These are phyloP conservation scores for Leptarthrus brevirostris DNA, from an alignment of 2,888 invertebrate species.

Conservation along the genomic window DNA sequence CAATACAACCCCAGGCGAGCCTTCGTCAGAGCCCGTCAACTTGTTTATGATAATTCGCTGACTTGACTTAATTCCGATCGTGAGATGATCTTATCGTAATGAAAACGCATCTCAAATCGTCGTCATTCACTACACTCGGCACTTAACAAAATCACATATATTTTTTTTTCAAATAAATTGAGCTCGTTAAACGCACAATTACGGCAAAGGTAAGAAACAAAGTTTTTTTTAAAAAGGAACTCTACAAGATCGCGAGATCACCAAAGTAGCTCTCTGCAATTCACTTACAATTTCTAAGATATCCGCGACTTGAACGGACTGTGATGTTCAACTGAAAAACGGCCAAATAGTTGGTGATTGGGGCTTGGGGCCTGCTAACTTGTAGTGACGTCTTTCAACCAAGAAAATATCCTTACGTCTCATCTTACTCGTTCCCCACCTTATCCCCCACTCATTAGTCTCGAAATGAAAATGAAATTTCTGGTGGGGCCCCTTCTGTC, in stretches of 20 bases:
- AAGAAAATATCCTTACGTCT: conserved; percentile 51
- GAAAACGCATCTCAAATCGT: not conserved
- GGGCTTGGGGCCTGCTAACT: conserved; percentile 46
- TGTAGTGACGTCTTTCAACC: conserved; percentile 37
- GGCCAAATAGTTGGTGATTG: conserved; percentile 52
- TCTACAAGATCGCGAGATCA: conserved; percentile 4
- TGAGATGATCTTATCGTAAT: not conserved
- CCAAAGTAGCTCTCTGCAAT: conserved; percentile 11
- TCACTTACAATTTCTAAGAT: conserved; percentile 57
- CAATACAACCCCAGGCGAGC: no score
- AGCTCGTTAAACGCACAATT: not conserved
- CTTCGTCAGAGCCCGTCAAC: no score
- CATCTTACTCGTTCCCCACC: conserved; percentile 52
- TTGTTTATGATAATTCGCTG: not conserved
- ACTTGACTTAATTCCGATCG: not conserved
- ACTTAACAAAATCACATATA: conserved; percentile 23
- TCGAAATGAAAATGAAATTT: conserved; percentile 35
- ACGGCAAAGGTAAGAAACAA: conserved; percentile 1
- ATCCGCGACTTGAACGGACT: conserved; percentile 69
- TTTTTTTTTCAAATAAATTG: not conserved
- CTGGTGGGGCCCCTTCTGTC: conserved; percentile 18
- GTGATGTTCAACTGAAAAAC: conserved; percentile 69
- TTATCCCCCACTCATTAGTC: conserved; percentile 16
- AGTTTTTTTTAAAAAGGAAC: not conserved
- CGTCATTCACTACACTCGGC: not conserved